phyloP scores from a whole-genome alignment of 2,888 invertebrate genomes.

The Pseudococcus longispinus region DNA sequence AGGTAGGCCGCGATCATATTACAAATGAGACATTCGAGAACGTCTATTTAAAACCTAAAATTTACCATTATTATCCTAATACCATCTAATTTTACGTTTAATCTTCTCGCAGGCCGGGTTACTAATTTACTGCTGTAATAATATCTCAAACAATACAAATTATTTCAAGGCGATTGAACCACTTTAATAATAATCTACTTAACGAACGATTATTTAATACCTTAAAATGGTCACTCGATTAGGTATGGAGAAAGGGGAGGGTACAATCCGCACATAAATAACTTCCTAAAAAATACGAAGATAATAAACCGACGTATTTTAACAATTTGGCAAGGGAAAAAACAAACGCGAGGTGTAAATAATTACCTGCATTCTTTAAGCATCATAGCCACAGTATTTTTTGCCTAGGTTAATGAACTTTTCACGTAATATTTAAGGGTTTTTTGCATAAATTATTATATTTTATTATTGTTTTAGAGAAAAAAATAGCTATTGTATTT shows the following conservation, averaged over 20 bases:
- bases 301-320: not conserved
- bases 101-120: not conserved
- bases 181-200: constrained; percentile 12
- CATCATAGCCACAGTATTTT: not conserved
- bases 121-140: not conserved
- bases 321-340: not conserved
- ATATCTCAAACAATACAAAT: constrained; percentile 5
- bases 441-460: not conserved
- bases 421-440: not conserved
- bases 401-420: not conserved
- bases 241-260: not conserved
- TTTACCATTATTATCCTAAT: constrained; percentile 10
- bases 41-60: not conserved
- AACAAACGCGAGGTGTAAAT: not conserved
- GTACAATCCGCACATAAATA: not conserved
- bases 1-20: not conserved
- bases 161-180: constrained; percentile 5
- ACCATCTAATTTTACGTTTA: constrained; percentile 20
- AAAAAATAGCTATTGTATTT: too few species aligned
- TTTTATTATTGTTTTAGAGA: too few species aligned
- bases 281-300: not conserved
- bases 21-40: not conserved
- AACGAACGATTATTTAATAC: not conserved
- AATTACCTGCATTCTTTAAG: not conserved
- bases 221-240: not conserved